These are phyloP conservation scores for Channa striata DNA, from an alignment of 2,797 vertebrate genomes.

Conservation along the genomic window DNA sequence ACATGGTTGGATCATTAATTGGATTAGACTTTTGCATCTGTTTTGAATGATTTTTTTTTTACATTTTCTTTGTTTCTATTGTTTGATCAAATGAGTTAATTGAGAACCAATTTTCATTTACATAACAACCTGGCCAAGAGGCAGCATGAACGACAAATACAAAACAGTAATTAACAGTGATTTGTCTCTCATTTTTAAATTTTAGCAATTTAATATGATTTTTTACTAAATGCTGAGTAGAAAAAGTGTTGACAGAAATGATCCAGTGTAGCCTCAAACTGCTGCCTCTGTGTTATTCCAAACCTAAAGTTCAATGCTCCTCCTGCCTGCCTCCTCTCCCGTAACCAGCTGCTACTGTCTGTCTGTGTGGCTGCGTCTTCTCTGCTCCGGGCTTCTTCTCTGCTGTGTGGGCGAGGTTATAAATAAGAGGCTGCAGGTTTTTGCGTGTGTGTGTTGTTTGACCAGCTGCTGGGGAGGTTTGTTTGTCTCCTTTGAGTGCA, in stretches of 20 bases:
- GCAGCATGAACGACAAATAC: too few species aligned
- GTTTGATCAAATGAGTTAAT: too few species aligned
- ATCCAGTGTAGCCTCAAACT: not conserved
- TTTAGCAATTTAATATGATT: too few species aligned
- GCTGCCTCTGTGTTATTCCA: constrained; percentile 24
- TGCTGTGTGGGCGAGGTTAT: constrained; percentile 72
- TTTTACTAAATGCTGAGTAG: too few species aligned
- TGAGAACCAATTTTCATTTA: too few species aligned
- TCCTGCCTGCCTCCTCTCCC: constrained; percentile 29
- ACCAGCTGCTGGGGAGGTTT: constrained; percentile 74
- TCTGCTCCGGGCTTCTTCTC: constrained; percentile 56
- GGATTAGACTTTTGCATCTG: too few species aligned
- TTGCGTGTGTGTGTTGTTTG: constrained; percentile 72
- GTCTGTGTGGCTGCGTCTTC: constrained; percentile 63
- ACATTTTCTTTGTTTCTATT: too few species aligned
- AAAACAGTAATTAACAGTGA: too few species aligned
- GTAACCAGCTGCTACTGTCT: constrained; percentile 75
- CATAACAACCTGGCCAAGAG: too few species aligned
- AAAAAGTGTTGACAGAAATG: not conserved
- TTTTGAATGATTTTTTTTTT: too few species aligned
- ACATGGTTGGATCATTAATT: not conserved
- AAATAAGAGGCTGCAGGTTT: constrained; percentile 74
- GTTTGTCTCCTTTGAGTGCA: constrained; percentile 68
- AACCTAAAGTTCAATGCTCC: constrained; percentile 17
- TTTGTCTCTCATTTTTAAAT: too few species aligned